Conservation (phyloP, 2,888 invertebrate genomes). For the Tipula unca region DNA sequence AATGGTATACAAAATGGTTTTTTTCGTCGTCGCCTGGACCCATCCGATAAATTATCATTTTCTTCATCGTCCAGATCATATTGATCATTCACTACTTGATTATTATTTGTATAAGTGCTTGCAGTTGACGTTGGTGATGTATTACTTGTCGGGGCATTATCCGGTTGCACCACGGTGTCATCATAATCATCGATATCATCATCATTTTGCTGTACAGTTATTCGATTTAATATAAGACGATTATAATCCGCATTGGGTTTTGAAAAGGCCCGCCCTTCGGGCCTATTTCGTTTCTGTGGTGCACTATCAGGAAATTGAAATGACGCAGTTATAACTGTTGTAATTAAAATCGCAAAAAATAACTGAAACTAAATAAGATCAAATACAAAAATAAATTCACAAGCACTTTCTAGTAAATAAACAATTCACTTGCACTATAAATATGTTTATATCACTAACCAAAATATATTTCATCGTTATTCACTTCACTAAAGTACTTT, state of each 20-base stretch:
- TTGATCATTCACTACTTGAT: too few species aligned
- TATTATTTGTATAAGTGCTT: not conserved
- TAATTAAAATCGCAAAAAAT: not conserved
- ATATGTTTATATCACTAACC: not conserved
- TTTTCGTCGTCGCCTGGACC: not conserved
- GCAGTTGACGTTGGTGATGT: not conserved
- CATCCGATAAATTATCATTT: not conserved
- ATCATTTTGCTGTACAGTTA: not conserved
- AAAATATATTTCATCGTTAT: not conserved
- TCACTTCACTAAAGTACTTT: not conserved
- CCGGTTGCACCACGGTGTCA: not conserved
- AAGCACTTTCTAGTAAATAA: not conserved
- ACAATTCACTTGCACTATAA: not conserved
- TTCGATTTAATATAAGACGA: not conserved
- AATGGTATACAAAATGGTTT: conserved; percentile 8
- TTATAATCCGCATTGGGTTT: not conserved
- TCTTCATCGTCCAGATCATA: not conserved
- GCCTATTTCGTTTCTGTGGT: not conserved
- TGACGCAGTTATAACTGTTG: not conserved
- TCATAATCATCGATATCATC: conserved; percentile 4
- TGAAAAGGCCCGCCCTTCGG: not conserved
- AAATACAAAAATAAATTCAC: not conserved
- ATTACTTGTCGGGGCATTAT: not conserved
- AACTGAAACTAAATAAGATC: not conserved
- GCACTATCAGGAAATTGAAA: not conserved